Base-by-base conservation (phyloP, 2,888 invertebrate species). In the Lasioglossum leucozonium region DNA sequence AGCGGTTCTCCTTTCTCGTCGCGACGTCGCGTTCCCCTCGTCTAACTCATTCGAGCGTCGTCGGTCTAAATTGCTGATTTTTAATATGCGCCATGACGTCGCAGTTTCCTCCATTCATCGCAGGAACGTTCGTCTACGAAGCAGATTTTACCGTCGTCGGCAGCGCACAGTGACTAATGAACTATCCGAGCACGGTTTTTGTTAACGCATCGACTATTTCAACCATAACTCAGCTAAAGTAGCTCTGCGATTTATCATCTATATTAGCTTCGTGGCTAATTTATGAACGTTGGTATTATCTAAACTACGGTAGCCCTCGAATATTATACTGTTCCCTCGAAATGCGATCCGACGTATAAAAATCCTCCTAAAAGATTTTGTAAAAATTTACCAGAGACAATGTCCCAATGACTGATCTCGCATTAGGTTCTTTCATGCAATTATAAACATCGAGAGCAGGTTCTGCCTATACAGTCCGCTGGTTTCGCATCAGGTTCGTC, bases 51-150 rank as follows among this genome's bases (percentile, higher is more conserved):
- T 30, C 58, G 22, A 6, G 18, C 42, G 5, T 4, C 0, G 8
- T 3, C 10, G 22, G 44, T 80, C 71, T 62, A 44, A 71, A 16
- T 71, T 47, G 58, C 58, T 71, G 55, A 80, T 72, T 37, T 26
- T n/a, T 72, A 62, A 72, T 81, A 47, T 51, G 47, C 78, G 8
- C 0, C 26, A 11, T 4, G 30, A 34, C 30, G 44, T 44, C n/a
- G n/a, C 55, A 26, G 11, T 37, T 16, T 18, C 18, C 37, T 18
- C 58, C 40, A 58, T 58, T 58, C 40, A 40, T n/a, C 37, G 40
- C 58, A 11, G 16, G 18, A 18, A 62, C 37, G 37, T 67, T 67
- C 34, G 8, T 67, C 22, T 37, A 34, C 22, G 10, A 10, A 37
- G 6, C 65, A 67, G 65, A 37, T 67, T 37, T 67, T 18, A 3